phyloP scores from a whole-genome alignment of 2,888 invertebrate genomes.

The Clostera curtula region DNA sequence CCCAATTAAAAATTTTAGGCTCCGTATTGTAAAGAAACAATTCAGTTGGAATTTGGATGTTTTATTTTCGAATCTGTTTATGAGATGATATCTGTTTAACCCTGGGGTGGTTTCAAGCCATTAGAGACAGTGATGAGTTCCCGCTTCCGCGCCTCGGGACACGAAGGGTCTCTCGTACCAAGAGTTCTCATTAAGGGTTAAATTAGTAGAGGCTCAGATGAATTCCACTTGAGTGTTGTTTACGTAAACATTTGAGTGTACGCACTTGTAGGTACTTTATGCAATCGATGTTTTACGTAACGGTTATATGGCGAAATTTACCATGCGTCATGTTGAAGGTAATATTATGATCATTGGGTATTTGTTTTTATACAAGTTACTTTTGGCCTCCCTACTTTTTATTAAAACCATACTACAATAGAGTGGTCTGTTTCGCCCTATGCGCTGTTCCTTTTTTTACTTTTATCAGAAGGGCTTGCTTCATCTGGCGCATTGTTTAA shows the following conservation, averaged over 20 bases:
- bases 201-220: constrained; percentile 47
- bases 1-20: constrained; percentile 18
- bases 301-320: constrained; percentile 22
- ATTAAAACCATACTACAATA: constrained; percentile 40
- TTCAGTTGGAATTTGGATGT: constrained; percentile 19
- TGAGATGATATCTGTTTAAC: constrained; percentile 50
- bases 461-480: constrained; percentile 44
- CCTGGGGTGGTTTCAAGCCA: constrained; percentile 50
- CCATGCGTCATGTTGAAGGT: constrained; percentile 9
- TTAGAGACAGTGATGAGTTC: constrained; percentile 60
- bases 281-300: constrained; percentile 26
- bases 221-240: constrained; percentile 39
- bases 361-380: no score
- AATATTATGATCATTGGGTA: constrained; percentile 2
- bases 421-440: constrained; percentile 40
- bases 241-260: constrained; percentile 36
- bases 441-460: constrained; percentile 57
- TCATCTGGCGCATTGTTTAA: constrained; percentile 67
- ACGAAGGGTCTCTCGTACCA: constrained; percentile 39
- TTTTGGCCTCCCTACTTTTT: no score
- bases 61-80: constrained; percentile 37
- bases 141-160: constrained; percentile 58
- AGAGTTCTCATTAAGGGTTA: constrained; percentile 57
- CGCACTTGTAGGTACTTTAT: constrained; percentile 22
- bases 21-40: constrained; percentile 26